phyloP scores from a whole-genome alignment of 2,888 invertebrate genomes.

The Lacanobia oleracea region DNA sequence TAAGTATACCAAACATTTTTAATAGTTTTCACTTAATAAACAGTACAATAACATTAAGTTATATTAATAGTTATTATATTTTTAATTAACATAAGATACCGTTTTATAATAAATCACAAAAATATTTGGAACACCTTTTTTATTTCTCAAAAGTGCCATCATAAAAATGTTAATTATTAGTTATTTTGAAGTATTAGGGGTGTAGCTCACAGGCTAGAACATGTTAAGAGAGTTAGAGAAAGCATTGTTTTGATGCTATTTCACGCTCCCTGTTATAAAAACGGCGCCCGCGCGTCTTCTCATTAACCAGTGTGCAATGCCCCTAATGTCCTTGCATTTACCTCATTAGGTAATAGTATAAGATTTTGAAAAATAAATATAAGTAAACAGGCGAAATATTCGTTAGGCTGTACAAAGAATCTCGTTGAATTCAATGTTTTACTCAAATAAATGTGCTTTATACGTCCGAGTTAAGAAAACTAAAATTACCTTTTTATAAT shows the following conservation, averaged over 20 bases:
- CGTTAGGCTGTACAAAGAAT: constrained; percentile 5
- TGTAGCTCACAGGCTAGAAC: neutral
- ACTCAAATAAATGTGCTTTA: neutral
- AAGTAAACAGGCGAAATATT: neutral
- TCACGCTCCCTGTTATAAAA: neutral
- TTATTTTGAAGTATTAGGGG: constrained; percentile 11
- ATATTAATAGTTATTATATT: constrained; percentile 54
- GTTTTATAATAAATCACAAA: constrained; percentile 13
- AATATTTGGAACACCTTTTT: neutral
- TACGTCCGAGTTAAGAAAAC: neutral
- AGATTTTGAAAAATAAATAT: constrained; percentile 1
- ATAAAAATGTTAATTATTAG: neutral
- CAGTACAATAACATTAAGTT: constrained; percentile 48
- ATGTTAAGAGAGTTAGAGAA: neutral
- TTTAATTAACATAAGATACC: constrained; percentile 28
- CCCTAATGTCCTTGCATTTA: constrained; percentile 47
- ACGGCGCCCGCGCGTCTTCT: neutral
- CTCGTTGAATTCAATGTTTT: constrained; percentile 23
- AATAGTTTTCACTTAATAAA: neutral
- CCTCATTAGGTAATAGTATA: constrained; percentile 17
- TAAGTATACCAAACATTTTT: constrained; percentile 3
- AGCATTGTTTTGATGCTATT: neutral
- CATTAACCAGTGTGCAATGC: neutral
- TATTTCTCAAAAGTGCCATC: constrained; percentile 42
- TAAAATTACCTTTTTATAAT: neutral